These are phyloP conservation scores for Campopleginae sp. DNA, from an alignment of 2,888 invertebrate genomes.

Conservation along the genomic window DNA sequence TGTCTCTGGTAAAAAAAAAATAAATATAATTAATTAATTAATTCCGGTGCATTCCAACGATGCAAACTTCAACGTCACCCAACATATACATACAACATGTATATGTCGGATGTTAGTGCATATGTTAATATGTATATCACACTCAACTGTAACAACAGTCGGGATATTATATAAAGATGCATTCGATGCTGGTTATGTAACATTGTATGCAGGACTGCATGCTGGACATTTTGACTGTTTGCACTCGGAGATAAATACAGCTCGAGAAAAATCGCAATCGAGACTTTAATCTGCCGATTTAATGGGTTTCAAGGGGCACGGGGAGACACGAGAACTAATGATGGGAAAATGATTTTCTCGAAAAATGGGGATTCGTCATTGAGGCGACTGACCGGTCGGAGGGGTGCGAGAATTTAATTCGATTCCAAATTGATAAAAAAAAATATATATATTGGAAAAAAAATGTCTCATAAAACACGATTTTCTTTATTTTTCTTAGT, in stretches of 20 bases:
- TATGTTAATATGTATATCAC: slow-evolving; percentile 66
- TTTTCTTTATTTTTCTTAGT: too few relatives aligned
- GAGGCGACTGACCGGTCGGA: slow-evolving; percentile 17
- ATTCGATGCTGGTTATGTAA: slow-evolving; percentile 76
- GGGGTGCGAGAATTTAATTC: too few relatives aligned
- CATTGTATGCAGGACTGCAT: slow-evolving; percentile 78
- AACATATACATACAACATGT: slow-evolving; percentile 66
- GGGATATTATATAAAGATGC: slow-evolving; percentile 72
- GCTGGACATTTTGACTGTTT: slow-evolving; percentile 78
- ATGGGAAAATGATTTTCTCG: neutral
- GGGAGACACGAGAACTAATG: neutral
- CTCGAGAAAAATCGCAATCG: slow-evolving; percentile 62
- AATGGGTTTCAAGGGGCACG: neutral
- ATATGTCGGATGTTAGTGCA: slow-evolving; percentile 61
- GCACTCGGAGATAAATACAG: slow-evolving; percentile 81
- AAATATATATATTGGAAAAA: too few relatives aligned
- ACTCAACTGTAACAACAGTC: slow-evolving; percentile 68
- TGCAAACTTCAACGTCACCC: too few relatives aligned
- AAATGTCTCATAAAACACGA: too few relatives aligned
- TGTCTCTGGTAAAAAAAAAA: too few relatives aligned
- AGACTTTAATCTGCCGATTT: neutral
- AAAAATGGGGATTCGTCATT: slow-evolving; percentile 5
- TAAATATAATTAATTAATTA: too few relatives aligned
- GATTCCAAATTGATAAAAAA: too few relatives aligned
- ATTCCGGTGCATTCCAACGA: too few relatives aligned